Evolutionary conservation across 2,797 vertebrate species (phyloP).

Genomic region (Mormyrus hasselquistii): DNA sequence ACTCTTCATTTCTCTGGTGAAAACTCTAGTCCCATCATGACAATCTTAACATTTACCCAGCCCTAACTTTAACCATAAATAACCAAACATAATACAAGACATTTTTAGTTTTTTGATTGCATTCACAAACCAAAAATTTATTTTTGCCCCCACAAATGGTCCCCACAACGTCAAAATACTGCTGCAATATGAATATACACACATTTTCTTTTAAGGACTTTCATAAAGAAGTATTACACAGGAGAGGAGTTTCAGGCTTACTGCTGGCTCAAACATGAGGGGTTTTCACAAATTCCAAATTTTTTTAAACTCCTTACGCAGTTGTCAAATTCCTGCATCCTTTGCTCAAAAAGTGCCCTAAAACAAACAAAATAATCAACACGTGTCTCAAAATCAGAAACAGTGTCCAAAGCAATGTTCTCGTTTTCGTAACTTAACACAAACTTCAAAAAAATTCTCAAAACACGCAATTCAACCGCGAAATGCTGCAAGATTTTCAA

Average conservation of each 20-base stretch:
- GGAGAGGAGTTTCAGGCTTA: background rate
- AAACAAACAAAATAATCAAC: background rate
- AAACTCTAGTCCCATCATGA: background rate
- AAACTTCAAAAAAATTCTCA: background rate
- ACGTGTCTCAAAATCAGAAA: background rate
- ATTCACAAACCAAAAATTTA: background rate
- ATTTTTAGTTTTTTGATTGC: background rate
- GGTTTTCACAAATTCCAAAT: background rate
- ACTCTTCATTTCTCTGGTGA: background rate
- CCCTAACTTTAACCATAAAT: background rate
- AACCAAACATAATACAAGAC: background rate
- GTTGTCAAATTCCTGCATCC: background rate
- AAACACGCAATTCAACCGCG: slow-evolving; percentile 9
- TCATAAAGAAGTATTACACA: background rate
- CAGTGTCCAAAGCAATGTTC: background rate
- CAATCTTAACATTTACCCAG: background rate
- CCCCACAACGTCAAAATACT: background rate
- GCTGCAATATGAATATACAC: background rate
- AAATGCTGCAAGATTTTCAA: background rate
- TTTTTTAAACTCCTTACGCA: background rate
- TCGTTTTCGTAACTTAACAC: background rate
- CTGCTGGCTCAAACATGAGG: background rate
- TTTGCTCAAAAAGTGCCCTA: background rate
- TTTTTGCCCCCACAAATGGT: too few relatives aligned
- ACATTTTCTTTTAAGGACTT: background rate